Conservation (phyloP, 1,140 invertebrate genomes). For the Heliconius himera region DNA sequence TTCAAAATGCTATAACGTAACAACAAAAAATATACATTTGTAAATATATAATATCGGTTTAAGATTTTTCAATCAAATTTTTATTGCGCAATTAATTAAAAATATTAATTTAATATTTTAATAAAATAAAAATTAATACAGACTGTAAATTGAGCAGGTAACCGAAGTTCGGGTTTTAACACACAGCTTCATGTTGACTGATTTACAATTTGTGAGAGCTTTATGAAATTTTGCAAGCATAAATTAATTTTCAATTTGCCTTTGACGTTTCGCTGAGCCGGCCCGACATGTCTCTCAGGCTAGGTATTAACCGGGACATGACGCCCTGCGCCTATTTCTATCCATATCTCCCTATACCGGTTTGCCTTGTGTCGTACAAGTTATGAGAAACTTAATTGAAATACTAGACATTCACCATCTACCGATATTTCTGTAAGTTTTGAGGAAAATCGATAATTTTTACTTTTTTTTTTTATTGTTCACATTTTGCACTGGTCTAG, state of each 20-base stretch:
- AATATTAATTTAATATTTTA: neutral
- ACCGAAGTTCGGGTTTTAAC: constrained; percentile 20
- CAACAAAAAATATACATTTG: too few species aligned
- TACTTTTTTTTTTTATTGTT: neutral
- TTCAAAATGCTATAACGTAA: too few species aligned
- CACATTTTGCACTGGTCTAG: too few species aligned
- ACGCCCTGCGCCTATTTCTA: constrained; percentile 64
- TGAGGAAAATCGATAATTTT: neutral
- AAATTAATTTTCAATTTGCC: constrained; percentile 82
- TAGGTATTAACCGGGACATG: constrained; percentile 60
- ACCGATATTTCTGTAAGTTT: constrained; percentile 20
- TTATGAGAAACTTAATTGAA: constrained; percentile 53
- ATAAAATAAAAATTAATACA: neutral
- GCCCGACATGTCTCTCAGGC: constrained; percentile 71
- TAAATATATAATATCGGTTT: too few species aligned
- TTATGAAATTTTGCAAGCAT: constrained; percentile 74
- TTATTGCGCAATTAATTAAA: too few species aligned
- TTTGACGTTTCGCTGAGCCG: constrained; percentile 79
- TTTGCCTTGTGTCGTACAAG: constrained; percentile 47
- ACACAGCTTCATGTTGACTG: constrained; percentile 48
- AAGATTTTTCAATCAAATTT: too few species aligned
- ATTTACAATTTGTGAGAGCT: constrained; percentile 63
- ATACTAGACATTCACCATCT: constrained; percentile 40
- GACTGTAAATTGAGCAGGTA: neutral
- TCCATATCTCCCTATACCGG: constrained; percentile 51